Percentiles rank a stretch among this genome's conserved stretches.
Conservation (phyloP, 2,797 vertebrate genomes). For the Lycodopsis pacificus region DNA sequence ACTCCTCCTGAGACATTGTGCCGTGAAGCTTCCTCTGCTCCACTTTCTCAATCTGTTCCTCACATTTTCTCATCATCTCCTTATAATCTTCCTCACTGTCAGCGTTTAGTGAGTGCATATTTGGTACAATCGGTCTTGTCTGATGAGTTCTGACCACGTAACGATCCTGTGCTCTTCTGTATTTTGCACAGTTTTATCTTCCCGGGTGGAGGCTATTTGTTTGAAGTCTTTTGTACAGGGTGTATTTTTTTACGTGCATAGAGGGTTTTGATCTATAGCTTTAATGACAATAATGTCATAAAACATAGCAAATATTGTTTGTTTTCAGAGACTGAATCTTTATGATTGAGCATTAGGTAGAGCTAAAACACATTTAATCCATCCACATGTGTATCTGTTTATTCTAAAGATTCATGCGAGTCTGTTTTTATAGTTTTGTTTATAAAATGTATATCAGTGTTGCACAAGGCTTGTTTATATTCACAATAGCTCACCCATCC, state of each 20-base stretch:
- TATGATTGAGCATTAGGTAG: neutral
- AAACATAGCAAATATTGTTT: neutral
- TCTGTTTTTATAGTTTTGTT: conserved; percentile 1
- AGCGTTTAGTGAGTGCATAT: conserved; percentile 4
- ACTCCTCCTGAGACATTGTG: conserved; percentile 59
- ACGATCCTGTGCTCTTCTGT: neutral
- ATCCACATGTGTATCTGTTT: neutral
- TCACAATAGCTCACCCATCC: neutral
- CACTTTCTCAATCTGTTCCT: conserved; percentile 65
- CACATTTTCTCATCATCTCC: conserved; percentile 42
- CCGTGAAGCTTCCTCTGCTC: conserved; percentile 65
- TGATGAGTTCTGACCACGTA: conserved; percentile 9
- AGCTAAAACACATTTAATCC: neutral
- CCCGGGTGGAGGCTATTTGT: neutral
- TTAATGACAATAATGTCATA: neutral
- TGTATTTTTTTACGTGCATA: neutral
- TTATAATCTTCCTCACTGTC: conserved; percentile 39
- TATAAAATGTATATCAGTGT: neutral
- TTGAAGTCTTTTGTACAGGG: neutral
- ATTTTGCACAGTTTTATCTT: neutral
- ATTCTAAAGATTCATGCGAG: neutral
- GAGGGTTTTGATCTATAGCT: neutral
- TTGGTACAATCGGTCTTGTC: conserved; percentile 2
- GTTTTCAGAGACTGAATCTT: neutral
- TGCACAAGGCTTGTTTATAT: neutral